Conservation (phyloP, 1,140 invertebrate genomes). For the Phthorimaea operculella region DNA sequence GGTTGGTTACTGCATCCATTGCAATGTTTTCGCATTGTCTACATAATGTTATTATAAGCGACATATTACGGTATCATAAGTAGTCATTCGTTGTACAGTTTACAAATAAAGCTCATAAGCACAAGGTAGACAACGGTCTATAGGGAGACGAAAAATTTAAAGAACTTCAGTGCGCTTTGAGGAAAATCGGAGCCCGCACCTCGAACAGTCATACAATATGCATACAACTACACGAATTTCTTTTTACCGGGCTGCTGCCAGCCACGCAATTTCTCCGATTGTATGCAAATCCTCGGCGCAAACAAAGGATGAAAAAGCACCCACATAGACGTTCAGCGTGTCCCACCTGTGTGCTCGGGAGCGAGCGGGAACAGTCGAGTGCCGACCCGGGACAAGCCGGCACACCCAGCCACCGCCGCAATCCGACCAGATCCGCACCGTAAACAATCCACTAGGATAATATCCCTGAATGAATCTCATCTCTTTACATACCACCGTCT, state of each 20-base stretch:
- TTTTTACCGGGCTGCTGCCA: conserved; percentile 42
- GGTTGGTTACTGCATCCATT: neutral
- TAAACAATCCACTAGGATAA: conserved; percentile 50
- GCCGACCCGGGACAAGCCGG: conserved; percentile 25
- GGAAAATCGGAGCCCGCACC: conserved; percentile 23
- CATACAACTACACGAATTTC: conserved; percentile 45
- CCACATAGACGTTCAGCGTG: conserved; percentile 45
- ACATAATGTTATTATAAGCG: neutral
- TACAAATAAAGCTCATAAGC: neutral
- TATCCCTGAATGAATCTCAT: conserved; percentile 52
- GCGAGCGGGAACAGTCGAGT: conserved; percentile 8
- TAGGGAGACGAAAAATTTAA: neutral
- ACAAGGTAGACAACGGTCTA: neutral
- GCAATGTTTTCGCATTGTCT: neutral
- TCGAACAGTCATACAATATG: conserved; percentile 37
- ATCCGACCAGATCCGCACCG: conserved; percentile 36
- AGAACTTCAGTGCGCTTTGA: conserved; percentile 10
- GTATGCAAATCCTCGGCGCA: conserved; percentile 59
- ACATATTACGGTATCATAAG: neutral
- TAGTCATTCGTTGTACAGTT: neutral
- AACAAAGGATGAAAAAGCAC: conserved; percentile 62
- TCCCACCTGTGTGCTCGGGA: conserved; percentile 38
- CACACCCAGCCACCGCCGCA: conserved; percentile 22
- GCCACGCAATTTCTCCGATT: conserved; percentile 60
- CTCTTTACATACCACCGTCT: conserved; percentile 47